Conservation (phyloP, 2,113 vertebrate genomes). For the Edolisoma coerulescens region DNA sequence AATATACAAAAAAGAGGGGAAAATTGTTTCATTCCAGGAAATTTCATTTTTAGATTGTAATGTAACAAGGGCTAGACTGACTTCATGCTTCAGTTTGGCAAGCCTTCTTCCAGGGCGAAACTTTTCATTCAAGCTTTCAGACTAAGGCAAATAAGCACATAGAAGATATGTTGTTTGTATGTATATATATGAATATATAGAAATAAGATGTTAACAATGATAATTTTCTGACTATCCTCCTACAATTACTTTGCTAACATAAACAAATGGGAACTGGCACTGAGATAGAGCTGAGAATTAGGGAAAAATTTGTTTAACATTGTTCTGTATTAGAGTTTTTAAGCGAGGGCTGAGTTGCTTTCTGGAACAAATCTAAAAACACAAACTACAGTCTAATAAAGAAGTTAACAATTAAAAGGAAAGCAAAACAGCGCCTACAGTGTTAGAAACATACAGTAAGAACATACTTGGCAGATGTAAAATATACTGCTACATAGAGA, state of each 20-base stretch:
- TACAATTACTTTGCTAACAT: background rate
- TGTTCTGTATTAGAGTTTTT: background rate
- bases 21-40: constrained; percentile 7
- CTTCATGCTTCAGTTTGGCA: constrained; percentile 20
- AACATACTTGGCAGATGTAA: background rate
- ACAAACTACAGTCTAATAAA: background rate
- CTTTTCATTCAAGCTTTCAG: background rate
- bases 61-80: background rate
- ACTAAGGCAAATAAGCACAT: background rate
- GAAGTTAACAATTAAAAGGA: background rate
- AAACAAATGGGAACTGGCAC: background rate
- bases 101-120: background rate
- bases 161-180: background rate
- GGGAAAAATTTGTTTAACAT: background rate
- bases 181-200: background rate
- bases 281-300: background rate
- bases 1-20: background rate
- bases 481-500: background rate
- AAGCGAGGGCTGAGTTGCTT: background rate
- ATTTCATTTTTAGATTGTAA: constrained; percentile 22
- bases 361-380: constrained; percentile 3
- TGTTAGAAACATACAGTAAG: background rate
- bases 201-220: background rate
- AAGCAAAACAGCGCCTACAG: background rate
- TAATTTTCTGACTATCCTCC: background rate